These are phyloP conservation scores for Campylorhamphus procurvoides DNA, from an alignment of 2,113 vertebrate species.

Conservation along the genomic window DNA sequence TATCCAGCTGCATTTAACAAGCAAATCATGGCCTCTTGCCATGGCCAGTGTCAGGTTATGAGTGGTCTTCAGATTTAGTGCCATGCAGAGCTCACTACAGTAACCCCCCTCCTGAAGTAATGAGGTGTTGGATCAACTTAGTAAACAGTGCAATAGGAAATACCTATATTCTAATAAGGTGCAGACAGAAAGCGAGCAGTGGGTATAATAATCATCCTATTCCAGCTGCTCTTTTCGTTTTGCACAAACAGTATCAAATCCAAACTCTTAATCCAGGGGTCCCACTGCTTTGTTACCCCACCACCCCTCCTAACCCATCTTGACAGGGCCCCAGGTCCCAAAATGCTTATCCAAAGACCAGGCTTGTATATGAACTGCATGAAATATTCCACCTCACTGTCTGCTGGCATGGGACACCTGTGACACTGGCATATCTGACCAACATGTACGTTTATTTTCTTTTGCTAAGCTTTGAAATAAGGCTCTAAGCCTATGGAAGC, in stretches of 20 bases:
- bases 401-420: background rate
- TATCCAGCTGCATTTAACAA: background rate
- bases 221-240: background rate
- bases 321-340: background rate
- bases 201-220: background rate
- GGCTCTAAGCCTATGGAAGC: background rate
- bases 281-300: background rate
- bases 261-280: background rate
- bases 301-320: background rate
- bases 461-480: background rate
- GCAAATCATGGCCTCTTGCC: background rate
- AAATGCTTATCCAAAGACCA: background rate
- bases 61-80: background rate
- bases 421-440: background rate
- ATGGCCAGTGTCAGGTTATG: background rate
- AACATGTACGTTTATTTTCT: fast-evolving
- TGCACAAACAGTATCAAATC: background rate
- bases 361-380: background rate
- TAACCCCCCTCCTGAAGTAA: background rate
- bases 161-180: background rate
- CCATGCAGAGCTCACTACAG: background rate
- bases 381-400: background rate
- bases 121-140: background rate
- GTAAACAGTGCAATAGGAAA: background rate
- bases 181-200: background rate